These are phyloP conservation scores for Chaetodon trifasciatus DNA, from an alignment of 2,797 vertebrate species.

Conservation along the genomic window DNA sequence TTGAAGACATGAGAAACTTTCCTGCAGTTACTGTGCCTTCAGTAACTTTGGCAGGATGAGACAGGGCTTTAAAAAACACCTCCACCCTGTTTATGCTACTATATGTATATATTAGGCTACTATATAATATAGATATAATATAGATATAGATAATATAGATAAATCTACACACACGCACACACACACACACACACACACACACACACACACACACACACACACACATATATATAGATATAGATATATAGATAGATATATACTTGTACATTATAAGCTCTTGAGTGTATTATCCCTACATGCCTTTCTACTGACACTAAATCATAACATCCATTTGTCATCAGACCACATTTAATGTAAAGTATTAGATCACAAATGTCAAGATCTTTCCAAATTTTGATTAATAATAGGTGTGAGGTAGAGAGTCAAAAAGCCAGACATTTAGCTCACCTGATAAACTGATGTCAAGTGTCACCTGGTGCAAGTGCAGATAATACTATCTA, in stretches of 20 bases:
- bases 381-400: neutral
- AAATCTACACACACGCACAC: no score
- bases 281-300: neutral
- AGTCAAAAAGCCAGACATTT: neutral
- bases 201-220: no score
- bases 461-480: neutral
- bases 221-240: no score
- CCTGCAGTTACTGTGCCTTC: neutral
- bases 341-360: neutral
- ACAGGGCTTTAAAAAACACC: neutral
- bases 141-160: no score
- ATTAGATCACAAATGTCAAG: neutral
- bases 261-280: no score
- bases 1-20: neutral
- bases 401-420: neutral
- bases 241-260: no score
- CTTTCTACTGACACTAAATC: neutral
- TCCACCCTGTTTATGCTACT: no score
- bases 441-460: neutral
- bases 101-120: no score
- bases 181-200: no score
- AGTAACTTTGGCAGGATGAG: neutral
- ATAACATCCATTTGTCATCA: neutral
- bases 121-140: no score
- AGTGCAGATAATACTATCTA: conserved; percentile 21